Evolutionary conservation across 2,888 invertebrate genomes (phyloP), one percentile per base, ranked within the genome.

Genomic region (Pinctada fucata): DNA sequence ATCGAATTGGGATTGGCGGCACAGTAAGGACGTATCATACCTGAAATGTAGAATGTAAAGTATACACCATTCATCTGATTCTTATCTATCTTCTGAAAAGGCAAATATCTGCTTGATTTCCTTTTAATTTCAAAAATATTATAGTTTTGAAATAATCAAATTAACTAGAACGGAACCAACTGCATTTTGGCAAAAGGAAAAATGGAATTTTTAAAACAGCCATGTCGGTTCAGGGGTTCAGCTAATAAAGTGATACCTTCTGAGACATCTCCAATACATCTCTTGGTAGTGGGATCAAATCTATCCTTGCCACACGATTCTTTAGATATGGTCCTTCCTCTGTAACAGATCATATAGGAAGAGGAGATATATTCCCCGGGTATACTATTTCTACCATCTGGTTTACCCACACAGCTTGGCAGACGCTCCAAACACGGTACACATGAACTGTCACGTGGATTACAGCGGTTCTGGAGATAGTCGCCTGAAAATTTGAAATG

Each of bases 391-490:
- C 78, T 45, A 4, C 87, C 87, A 51, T 87, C 85, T 0, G 79
- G 66, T 49, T 83, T 72, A 0, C 82, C 83, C 2, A 65, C 73
- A 77, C 87, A 87, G 70, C 84, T 85, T 0, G 84, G 83, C 75
- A 80, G 81, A 13, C 82, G 79, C 72, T 84, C 76, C 52, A 75
- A 69, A 65, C 86, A 86, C 2, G 84, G 82, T 51, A 78, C 72
- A 76, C 86, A 86, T 0, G 78, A 82, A 0, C 80, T 79, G 16
- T 78, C 65, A 2, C 81, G 31, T 3, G 83, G 84, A 45, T 84
- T 84, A 51, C 85, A 85, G 8, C 82, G 79, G 72, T 86, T 85
- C 71, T 86, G 86, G 5, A 85, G 81, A 67, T 86, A 86, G 49
- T 85, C 83, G 75, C 86, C 86, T 86, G 71, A 47, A 58, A 66